A percentile compares a stretch with the other conserved stretches of the same genome.
Conservation (phyloP, 2,888 invertebrate species). For the Steinernema scapterisci region DNA sequence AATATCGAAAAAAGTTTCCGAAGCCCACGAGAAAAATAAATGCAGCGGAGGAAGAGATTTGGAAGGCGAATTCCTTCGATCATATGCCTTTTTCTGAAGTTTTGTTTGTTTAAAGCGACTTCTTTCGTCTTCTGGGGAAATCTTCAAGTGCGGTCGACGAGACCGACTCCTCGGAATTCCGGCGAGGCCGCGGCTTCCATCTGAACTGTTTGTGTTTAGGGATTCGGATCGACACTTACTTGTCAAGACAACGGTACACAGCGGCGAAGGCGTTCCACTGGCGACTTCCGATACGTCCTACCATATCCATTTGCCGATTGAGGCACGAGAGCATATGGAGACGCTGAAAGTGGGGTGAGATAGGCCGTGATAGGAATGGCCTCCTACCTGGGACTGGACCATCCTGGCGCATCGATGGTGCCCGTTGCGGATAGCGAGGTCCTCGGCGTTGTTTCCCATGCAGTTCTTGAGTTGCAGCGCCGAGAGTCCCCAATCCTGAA, state of each 20-base stretch:
- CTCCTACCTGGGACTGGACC: slow-evolving; percentile 15
- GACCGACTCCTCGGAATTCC: slow-evolving; percentile 20
- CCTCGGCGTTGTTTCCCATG: slow-evolving; percentile 33
- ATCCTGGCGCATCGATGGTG: slow-evolving; percentile 31
- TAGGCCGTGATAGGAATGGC: too few species aligned
- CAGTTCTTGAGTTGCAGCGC: slow-evolving; percentile 15
- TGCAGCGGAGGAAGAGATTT: background rate
- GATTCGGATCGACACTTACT: background rate
- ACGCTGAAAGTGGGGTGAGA: background rate
- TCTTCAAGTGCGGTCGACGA: background rate
- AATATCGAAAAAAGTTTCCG: background rate
- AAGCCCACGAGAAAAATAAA: background rate
- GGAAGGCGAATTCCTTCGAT: background rate
- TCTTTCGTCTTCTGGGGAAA: slow-evolving; percentile 12
- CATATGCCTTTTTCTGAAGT: slow-evolving; percentile 2
- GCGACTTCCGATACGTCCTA: slow-evolving; percentile 18
- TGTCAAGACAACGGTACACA: slow-evolving; percentile 20
- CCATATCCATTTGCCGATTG: slow-evolving; percentile 34
- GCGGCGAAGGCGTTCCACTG: slow-evolving; percentile 31
- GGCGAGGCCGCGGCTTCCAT: slow-evolving; percentile 25
- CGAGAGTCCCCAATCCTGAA: slow-evolving; percentile 1
- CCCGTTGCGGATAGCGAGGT: slow-evolving; percentile 33
- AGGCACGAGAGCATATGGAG: slow-evolving; percentile 31
- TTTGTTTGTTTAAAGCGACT: background rate
- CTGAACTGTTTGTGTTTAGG: background rate